Evolutionary conservation across 2,797 vertebrate species (phyloP).

Genomic region (Hydrocynus forskahlii): DNA sequence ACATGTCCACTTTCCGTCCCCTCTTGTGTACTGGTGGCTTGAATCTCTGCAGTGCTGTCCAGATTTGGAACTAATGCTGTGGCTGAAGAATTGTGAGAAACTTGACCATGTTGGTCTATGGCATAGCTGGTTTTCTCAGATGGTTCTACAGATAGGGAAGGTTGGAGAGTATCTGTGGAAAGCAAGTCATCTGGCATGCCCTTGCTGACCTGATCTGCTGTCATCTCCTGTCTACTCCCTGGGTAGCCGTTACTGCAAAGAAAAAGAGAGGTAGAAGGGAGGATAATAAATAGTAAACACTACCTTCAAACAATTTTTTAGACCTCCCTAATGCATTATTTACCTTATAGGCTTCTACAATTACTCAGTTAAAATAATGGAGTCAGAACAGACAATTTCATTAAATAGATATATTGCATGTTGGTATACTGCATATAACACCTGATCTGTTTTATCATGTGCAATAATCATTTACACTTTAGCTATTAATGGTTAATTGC

Average conservation of each 20-base stretch:
- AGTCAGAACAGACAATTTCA: too few relatives aligned
- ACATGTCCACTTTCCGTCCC: background rate
- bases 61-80: background rate
- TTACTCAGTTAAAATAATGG: too few relatives aligned
- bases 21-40: background rate
- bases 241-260: slow-evolving; percentile 10
- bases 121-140: background rate
- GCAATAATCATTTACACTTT: too few relatives aligned
- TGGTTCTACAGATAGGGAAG: slow-evolving; percentile 27
- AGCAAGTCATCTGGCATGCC: slow-evolving; percentile 29
- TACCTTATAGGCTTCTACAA: too few relatives aligned
- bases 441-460: too few relatives aligned
- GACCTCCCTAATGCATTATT: background rate
- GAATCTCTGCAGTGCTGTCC: background rate
- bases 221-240: slow-evolving; percentile 52
- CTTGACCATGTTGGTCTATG: background rate
- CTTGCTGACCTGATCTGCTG: slow-evolving; percentile 23
- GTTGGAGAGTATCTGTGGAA: slow-evolving; percentile 13
- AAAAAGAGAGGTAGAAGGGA: background rate
- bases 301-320: background rate
- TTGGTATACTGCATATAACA: too few relatives aligned
- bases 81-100: background rate
- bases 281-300: background rate
- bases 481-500: too few relatives aligned
- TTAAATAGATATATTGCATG: too few relatives aligned